These are phyloP conservation scores for Drosophila leonis DNA, from an alignment of 2,888 invertebrate genomes.

Conservation along the genomic window DNA sequence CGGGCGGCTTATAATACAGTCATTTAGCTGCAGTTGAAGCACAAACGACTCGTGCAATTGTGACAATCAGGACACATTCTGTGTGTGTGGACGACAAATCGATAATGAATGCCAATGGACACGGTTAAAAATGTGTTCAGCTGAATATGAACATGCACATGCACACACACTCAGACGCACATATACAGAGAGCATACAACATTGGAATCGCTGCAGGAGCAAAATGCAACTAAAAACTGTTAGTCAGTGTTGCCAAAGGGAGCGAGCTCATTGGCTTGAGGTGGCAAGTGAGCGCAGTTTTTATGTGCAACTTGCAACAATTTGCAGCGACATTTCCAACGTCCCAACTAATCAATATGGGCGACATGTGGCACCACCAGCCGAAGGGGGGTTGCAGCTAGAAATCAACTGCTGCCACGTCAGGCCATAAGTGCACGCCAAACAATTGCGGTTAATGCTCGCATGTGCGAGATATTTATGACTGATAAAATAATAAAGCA, in stretches of 20 bases:
- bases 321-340: conserved; percentile 76
- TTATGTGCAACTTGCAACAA: conserved; percentile 67
- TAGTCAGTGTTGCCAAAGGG: conserved; percentile 6
- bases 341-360: conserved; percentile 78
- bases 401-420: conserved; percentile 38
- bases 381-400: neutral
- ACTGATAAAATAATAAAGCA: conserved; percentile 78
- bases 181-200: conserved; percentile 1
- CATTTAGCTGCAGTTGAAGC: conserved; percentile 75
- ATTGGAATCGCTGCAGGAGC: conserved; percentile 20
- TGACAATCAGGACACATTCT: conserved; percentile 32
- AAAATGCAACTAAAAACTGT: conserved; percentile 53
- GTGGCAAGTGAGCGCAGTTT: conserved; percentile 32
- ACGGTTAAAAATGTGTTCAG: conserved; percentile 43
- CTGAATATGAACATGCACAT: conserved; percentile 12
- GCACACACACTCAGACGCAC: conserved; percentile 15
- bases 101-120: conserved; percentile 67
- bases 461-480: conserved; percentile 75
- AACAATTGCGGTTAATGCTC: conserved; percentile 78
- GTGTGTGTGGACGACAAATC: conserved; percentile 56
- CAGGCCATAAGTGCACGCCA: conserved; percentile 69
- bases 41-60: conserved; percentile 60
- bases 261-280: conserved; percentile 27
- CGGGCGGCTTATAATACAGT: conserved; percentile 69
- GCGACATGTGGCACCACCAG: conserved; percentile 51